Base-by-base conservation (phyloP, 2,888 invertebrate species). In the Mimas tiliae region DNA sequence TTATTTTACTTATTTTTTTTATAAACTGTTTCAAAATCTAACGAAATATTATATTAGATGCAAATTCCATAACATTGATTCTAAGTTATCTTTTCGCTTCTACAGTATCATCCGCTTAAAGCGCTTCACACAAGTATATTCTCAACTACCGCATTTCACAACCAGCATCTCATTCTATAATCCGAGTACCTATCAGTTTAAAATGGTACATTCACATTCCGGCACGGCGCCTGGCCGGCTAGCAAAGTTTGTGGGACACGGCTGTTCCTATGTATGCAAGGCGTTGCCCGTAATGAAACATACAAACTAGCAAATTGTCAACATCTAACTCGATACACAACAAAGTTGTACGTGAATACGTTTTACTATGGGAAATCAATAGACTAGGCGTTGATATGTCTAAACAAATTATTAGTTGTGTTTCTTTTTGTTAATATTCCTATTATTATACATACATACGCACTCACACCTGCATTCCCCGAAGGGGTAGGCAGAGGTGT, bases 141-240 rank as follows among this genome's bases (percentile, higher is more conserved):
- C 7, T 9, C 9, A 7, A 9, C 14, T 16, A 21, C 34, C 16
- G 58, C 42, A 16, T 58, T 52, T 38, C 34, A 27, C 27, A 27
- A 27, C 27, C 21, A 11, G 9, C 27, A 52, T 4, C 3, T 14
- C 33, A 53, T 52, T 21, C 27, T 33, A 38, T 27, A 27, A 27
- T 58, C 58, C 19, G 19, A 58, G 38, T 55, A 38, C n/a, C n/a
- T n/a, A 27, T 51, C n/a, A n/a, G 48, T 19, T 16, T 55, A 42
- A 58, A 55, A 55, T 55, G 12, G 58, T 58, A 58, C 58, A 42
- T 58, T 58, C 58, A 58, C 58, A 58, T 58, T 58, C 58, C 58
- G 19, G 42, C 58, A 58, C 58, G 58, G 58, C 58, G 58, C 58
- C 58, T 19, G 19, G 42, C 58, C 42, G 58, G 58, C 58, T 58